phyloP scores from a whole-genome alignment of 2,888 invertebrate species.

The Lingula anatina region DNA sequence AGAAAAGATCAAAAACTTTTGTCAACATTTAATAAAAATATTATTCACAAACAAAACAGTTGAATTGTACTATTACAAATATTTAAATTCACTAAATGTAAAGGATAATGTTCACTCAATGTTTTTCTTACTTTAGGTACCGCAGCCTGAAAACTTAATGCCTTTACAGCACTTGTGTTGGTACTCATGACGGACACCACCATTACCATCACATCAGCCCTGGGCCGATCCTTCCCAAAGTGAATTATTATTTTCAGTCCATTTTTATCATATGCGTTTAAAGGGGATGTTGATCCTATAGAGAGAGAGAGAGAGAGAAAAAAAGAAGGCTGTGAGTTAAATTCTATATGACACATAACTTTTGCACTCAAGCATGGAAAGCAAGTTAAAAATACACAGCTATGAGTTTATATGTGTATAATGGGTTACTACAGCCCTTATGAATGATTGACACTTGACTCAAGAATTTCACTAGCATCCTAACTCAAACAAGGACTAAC shows the following conservation, averaged over 20 bases:
- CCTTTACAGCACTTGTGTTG: constrained; percentile 66
- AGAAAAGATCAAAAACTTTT: no score
- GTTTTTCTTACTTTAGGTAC: constrained; percentile 79
- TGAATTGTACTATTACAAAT: no score
- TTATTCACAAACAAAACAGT: neutral
- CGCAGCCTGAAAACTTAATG: constrained; percentile 82
- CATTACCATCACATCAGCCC: constrained; percentile 74
- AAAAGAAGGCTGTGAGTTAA: neutral
- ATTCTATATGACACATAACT: no score
- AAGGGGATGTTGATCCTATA: constrained; percentile 62
- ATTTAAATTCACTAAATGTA: no score
- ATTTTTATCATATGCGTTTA: constrained; percentile 70
- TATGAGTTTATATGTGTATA: no score
- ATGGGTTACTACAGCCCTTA: no score
- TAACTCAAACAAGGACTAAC: no score
- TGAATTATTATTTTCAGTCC: constrained; percentile 75
- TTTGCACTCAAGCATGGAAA: no score
- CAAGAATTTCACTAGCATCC: no score
- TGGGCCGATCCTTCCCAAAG: constrained; percentile 75
- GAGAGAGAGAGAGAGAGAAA: neutral
- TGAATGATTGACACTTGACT: no score
- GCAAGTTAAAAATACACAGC: neutral
- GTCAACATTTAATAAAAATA: no score
- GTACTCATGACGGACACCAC: constrained; percentile 82
- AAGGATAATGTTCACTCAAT: no score